phyloP scores from a whole-genome alignment of 1,140 invertebrate genomes.

The Calephelis nemesis region DNA sequence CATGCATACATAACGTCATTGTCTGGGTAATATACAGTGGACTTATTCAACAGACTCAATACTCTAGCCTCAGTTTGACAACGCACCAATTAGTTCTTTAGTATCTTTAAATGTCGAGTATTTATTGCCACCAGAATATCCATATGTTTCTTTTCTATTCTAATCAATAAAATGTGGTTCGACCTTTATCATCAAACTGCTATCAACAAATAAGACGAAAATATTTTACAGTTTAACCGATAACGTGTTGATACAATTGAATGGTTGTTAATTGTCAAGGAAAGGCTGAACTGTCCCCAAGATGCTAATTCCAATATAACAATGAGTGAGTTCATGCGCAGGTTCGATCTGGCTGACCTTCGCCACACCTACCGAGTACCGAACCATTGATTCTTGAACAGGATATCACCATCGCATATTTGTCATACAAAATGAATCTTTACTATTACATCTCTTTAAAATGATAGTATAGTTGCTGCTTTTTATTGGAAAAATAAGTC shows the following conservation, averaged over 20 bases:
- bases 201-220: background rate
- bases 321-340: constrained; percentile 44
- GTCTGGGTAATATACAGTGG: too few species aligned
- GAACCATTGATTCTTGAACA: constrained; percentile 54
- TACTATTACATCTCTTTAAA: constrained; percentile 5
- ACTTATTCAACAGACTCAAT: too few species aligned
- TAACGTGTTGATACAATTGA: constrained; percentile 3
- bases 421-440: constrained; percentile 10
- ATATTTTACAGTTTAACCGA: too few species aligned
- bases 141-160: too few species aligned
- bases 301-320: constrained; percentile 23
- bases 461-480: background rate
- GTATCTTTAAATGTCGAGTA: too few species aligned
- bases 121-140: background rate
- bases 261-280: constrained; percentile 1
- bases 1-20: too few species aligned
- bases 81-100: too few species aligned
- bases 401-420: constrained; percentile 37
- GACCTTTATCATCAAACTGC: too few species aligned
- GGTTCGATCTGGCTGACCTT: constrained; percentile 57
- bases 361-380: constrained; percentile 63
- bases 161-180: too few species aligned
- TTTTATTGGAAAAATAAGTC: background rate
- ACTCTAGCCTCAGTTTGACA: too few species aligned
- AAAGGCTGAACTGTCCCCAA: background rate